Evolutionary conservation across 2,113 vertebrate species (phyloP), one percentile per base, ranked within the genome.

Genomic region (Clupea harengus): DNA sequence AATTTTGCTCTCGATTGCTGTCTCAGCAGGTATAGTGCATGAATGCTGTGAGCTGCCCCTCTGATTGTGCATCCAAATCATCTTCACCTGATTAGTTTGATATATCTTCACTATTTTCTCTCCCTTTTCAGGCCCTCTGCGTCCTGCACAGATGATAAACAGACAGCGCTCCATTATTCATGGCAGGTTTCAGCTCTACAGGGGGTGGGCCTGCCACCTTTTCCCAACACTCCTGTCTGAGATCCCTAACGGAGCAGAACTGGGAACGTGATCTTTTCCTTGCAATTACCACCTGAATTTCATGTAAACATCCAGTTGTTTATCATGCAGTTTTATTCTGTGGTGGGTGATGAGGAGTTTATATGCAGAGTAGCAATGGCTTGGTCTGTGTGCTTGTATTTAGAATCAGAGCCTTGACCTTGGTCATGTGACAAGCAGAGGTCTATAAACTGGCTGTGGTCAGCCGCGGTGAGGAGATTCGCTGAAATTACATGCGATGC

Each of bases 1-100:
- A 82, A 88, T 92, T 91, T 89, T 89, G 87, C 84, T 60, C 85
- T 0, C 87, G 91, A 92, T 75, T 89, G 85, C 60, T 78, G 15
- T 18, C 89, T 82, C 89, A 84, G 89, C 90, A 85, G 88, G 89
- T 84, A 54, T 50, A 0, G 46, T 49, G n/a, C n/a, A n/a, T n/a
- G n/a, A 10, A 82, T 83, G 54, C 49, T 7, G 28, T 22, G 67
- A 54, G 72, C 49, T 85, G 46, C 8, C 3, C 45, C 50, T 28
- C 78, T 82, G 81, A 83, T 86, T 87, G 84, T 85, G 50, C 5
- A 46, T 20, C 45, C 22, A 49, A 81, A 85, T 44, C 20, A 86
- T 81, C 39, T 82, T 7, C 39, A 45, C 44, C 80, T 28, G 39
- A 44, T 45, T 82, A n/a, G 18, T n/a, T 82, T 44, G 44, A 18